phyloP scores from a whole-genome alignment of 2,113 vertebrate genomes.

The Brienomyrus longianalis region DNA sequence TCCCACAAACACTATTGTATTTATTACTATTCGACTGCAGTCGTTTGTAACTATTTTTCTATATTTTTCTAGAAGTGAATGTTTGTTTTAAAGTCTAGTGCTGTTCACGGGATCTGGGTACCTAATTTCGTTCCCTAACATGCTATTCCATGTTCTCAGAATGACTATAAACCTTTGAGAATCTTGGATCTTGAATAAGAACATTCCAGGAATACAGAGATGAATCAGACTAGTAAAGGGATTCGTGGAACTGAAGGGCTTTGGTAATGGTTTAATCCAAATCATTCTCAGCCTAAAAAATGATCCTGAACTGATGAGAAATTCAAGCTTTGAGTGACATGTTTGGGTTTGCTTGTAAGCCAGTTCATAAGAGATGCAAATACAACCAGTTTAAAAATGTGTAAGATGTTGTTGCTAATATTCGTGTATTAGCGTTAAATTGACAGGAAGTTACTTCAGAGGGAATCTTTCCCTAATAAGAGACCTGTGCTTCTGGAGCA shows the following conservation, averaged over 20 bases:
- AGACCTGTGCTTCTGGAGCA: not conserved
- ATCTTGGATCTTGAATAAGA: not conserved
- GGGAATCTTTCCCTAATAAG: not conserved
- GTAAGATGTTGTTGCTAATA: not conserved
- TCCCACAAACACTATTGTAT: too few species aligned
- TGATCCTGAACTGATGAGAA: not conserved
- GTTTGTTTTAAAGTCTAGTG: too few species aligned
- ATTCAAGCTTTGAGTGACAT: not conserved
- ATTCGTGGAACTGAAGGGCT: not conserved
- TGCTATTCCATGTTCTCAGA: too few species aligned
- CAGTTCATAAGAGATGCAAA: not conserved
- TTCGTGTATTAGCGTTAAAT: not conserved
- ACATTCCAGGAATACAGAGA: not conserved
- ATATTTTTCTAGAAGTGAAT: too few species aligned
- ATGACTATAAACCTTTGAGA: too few species aligned
- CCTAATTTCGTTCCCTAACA: too few species aligned
- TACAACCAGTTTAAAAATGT: not conserved
- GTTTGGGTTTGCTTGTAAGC: not conserved
- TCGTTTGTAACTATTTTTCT: too few species aligned
- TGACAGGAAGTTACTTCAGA: not conserved
- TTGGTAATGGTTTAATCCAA: not conserved
- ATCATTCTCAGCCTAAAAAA: not conserved
- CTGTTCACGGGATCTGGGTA: too few species aligned
- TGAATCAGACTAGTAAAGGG: not conserved
- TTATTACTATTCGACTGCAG: too few species aligned